These are phyloP conservation scores for Excalfactoria chinensis DNA, from an alignment of 2,113 vertebrate genomes.

Conservation along the genomic window DNA sequence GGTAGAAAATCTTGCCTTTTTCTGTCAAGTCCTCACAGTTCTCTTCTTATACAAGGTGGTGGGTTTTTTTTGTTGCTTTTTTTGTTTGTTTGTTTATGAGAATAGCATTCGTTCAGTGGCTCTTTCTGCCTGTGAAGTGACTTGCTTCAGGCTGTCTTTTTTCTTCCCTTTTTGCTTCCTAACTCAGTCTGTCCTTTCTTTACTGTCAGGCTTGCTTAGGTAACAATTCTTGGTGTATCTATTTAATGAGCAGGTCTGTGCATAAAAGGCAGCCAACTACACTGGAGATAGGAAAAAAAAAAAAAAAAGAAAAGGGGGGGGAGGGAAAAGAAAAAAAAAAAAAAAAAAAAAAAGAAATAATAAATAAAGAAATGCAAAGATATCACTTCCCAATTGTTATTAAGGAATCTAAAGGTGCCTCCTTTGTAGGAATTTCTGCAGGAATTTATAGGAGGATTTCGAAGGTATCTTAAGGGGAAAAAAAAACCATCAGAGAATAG, in stretches of 20 bases:
- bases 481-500: slow-evolving; percentile 42
- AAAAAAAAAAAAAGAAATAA: slow-evolving; percentile 44
- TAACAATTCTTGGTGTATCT: slow-evolving; percentile 84
- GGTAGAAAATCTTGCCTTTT: slow-evolving; percentile 83
- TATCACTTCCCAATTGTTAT: slow-evolving; percentile 51
- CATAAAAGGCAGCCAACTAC: slow-evolving; percentile 80
- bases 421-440: slow-evolving; percentile 65
- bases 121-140: slow-evolving; percentile 81
- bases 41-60: slow-evolving; percentile 76
- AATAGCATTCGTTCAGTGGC: slow-evolving; percentile 81
- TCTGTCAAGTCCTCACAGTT: slow-evolving; percentile 81
- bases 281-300: slow-evolving; percentile 55
- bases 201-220: slow-evolving; percentile 82
- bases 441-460: slow-evolving; percentile 62
- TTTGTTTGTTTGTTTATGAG: slow-evolving; percentile 81
- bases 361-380: slow-evolving; percentile 63
- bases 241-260: slow-evolving; percentile 85
- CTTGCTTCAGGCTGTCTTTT: slow-evolving; percentile 81
- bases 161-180: slow-evolving; percentile 64
- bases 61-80: slow-evolving; percentile 58
- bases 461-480: neutral
- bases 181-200: slow-evolving; percentile 69
- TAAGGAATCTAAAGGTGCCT: slow-evolving; percentile 59
- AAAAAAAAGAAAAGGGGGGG: slow-evolving; percentile 1
- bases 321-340: neutral